These are phyloP conservation scores for Drosophila hydei DNA, from an alignment of 1,140 invertebrate species.

Conservation along the genomic window DNA sequence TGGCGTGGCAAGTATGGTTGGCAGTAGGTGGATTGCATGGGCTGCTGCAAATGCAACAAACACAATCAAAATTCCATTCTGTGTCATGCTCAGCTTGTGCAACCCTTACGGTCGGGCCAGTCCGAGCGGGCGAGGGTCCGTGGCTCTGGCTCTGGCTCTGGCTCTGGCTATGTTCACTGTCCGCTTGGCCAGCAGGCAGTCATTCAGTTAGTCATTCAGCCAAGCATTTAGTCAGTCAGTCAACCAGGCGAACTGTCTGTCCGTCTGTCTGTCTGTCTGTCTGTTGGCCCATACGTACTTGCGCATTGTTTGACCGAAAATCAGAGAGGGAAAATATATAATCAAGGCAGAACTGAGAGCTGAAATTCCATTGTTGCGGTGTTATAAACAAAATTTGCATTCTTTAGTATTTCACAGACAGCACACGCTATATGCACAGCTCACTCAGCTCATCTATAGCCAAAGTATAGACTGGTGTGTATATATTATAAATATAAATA, in stretches of 20 bases:
- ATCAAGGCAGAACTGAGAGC: constrained; percentile 43
- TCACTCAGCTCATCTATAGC: constrained; percentile 4
- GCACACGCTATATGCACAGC: constrained; percentile 20
- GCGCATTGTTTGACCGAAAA: constrained; percentile 55
- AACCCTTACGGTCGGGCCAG: constrained; percentile 7
- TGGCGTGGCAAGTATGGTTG: background rate
- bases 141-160: background rate
- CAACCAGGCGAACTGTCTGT: constrained; percentile 37
- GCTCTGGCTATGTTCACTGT: constrained; percentile 6
- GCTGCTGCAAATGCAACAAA: constrained; percentile 50
- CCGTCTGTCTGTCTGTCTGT: constrained; percentile 8
- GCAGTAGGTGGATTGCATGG: constrained; percentile 11
- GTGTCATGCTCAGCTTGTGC: constrained; percentile 50
- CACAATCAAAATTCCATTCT: constrained; percentile 67
- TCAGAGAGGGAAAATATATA: constrained; percentile 47
- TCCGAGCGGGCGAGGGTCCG: constrained; percentile 17
- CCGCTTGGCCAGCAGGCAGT: constrained; percentile 32
- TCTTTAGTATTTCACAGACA: constrained; percentile 31
- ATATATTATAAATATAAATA: background rate
- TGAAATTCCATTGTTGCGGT: constrained; percentile 54
- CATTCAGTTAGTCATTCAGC: constrained; percentile 60
- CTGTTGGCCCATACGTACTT: constrained; percentile 17
- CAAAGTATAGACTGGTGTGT: constrained; percentile 1
- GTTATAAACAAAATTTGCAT: constrained; percentile 64
- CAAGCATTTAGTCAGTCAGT: constrained; percentile 59